Evolutionary conservation across 2,888 invertebrate species (phyloP).

Genomic region (Leptopilina drosophilae): DNA sequence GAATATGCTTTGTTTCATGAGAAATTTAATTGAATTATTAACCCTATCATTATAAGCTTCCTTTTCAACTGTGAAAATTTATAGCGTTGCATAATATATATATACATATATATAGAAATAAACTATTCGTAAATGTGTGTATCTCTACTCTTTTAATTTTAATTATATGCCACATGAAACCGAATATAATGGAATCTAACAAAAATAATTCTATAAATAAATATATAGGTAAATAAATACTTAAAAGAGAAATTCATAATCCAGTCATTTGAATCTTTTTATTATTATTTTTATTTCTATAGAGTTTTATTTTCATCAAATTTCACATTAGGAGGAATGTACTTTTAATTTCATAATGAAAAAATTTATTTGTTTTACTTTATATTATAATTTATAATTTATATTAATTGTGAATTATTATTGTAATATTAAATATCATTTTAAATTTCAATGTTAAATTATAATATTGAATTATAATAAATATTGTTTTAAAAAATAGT

Average conservation of each 20-base stretch:
- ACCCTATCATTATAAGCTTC: slow-evolving; percentile 21
- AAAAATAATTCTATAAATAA: neutral
- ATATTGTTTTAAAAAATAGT: no score
- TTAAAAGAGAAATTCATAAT: neutral
- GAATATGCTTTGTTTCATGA: slow-evolving; percentile 25
- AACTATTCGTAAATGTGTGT: neutral
- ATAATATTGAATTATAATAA: no score
- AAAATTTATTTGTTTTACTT: no score
- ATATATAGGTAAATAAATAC: slow-evolving; percentile 5
- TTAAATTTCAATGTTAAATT: no score
- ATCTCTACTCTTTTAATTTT: slow-evolving; percentile 4
- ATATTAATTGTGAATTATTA: no score
- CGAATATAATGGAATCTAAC: neutral
- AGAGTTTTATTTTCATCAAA: no score
- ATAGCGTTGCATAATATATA: slow-evolving; percentile 1
- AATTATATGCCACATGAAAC: neutral
- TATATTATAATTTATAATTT: no score
- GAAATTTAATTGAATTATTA: slow-evolving; percentile 22
- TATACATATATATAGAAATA: neutral
- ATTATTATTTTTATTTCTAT: neutral
- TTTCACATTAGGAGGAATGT: no score
- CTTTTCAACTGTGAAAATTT: slow-evolving; percentile 34
- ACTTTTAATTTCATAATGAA: no score
- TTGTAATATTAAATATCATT: no score
- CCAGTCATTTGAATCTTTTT: neutral